Percentiles rank a stretch among this genome's conserved stretches.
Evolutionary conservation across 2,888 invertebrate species (phyloP).

Genomic region (Torymus tubicola): DNA sequence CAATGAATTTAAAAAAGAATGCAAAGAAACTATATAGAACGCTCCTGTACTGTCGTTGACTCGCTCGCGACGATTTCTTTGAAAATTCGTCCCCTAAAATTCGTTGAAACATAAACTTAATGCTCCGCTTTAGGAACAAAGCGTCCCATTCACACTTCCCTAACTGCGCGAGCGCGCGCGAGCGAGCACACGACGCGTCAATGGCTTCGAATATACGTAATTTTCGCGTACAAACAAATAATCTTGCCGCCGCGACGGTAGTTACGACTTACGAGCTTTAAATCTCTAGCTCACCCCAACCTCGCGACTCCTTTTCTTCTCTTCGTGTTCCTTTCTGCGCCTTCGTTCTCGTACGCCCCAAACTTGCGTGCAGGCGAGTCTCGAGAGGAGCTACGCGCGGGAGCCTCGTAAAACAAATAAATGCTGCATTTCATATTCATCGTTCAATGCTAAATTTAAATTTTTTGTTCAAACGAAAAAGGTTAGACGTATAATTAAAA

Average conservation of each 20-base stretch:
- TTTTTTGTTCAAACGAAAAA: too few relatives aligned
- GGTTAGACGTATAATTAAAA: too few relatives aligned
- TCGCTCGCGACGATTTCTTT: too few relatives aligned
- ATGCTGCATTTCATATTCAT: not conserved
- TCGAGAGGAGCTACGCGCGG: too few relatives aligned
- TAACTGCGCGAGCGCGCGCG: too few relatives aligned
- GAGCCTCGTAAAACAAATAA: not conserved
- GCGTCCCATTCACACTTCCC: not conserved
- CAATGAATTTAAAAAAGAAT: too few relatives aligned
- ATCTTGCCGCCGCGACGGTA: not conserved
- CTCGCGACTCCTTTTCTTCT: too few relatives aligned
- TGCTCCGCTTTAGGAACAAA: conserved; percentile 14
- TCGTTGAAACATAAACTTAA: conserved; percentile 8
- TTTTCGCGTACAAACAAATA: conserved; percentile 42
- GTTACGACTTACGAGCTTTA: conserved; percentile 22
- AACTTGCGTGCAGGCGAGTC: too few relatives aligned
- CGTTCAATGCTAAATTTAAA: not conserved
- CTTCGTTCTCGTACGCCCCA: not conserved
- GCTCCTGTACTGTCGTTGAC: too few relatives aligned
- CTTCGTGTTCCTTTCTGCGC: not conserved
- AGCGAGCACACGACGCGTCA: conserved; percentile 9
- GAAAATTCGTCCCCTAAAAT: conserved; percentile 9
- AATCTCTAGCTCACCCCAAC: not conserved
- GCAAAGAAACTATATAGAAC: too few relatives aligned
- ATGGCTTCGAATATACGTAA: conserved; percentile 33